Conservation (phyloP, 2,888 invertebrate species). For the Zhengitettix transpicula region DNA sequence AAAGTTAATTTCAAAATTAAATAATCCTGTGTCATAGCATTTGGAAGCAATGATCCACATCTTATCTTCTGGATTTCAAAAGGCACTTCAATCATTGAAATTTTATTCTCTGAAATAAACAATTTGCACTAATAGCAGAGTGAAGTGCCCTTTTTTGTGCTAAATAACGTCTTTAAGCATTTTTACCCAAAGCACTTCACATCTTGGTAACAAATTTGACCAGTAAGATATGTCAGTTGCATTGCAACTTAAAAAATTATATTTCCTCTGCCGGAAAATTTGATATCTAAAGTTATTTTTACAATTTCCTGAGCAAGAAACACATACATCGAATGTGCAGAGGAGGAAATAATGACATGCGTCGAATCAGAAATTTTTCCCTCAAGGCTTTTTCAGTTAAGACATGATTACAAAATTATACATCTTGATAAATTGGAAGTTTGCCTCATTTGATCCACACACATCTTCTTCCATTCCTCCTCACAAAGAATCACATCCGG, state of each 20-base stretch:
- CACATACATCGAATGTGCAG: conserved; percentile 11
- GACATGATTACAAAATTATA: neutral
- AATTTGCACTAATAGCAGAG: conserved; percentile 11
- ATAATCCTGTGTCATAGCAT: neutral
- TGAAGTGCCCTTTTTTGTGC: conserved; percentile 10
- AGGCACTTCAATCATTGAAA: conserved; percentile 15
- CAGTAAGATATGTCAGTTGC: conserved; percentile 14
- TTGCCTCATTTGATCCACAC: conserved; percentile 5
- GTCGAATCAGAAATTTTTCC: conserved; percentile 5
- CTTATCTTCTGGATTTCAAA: conserved; percentile 6
- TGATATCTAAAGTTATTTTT: conserved; percentile 9
- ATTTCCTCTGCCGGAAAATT: conserved; percentile 9
- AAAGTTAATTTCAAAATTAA: too few relatives aligned
- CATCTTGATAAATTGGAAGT: conserved; percentile 4
- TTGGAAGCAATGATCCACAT: conserved; percentile 4
- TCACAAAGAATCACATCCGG: conserved; percentile 4
- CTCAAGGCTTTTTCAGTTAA: conserved; percentile 1
- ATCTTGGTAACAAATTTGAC: conserved; percentile 14
- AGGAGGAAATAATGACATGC: conserved; percentile 9
- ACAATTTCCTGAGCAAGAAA: conserved; percentile 14
- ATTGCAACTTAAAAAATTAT: conserved; percentile 8
- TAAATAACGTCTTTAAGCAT: conserved; percentile 1
- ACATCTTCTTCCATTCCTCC: conserved; percentile 9
- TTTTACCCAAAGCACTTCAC: conserved; percentile 13
- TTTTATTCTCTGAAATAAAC: conserved; percentile 10